Evolutionary conservation across 2,113 vertebrate genomes (phyloP).

Genomic region (Probosciger aterrimus): DNA sequence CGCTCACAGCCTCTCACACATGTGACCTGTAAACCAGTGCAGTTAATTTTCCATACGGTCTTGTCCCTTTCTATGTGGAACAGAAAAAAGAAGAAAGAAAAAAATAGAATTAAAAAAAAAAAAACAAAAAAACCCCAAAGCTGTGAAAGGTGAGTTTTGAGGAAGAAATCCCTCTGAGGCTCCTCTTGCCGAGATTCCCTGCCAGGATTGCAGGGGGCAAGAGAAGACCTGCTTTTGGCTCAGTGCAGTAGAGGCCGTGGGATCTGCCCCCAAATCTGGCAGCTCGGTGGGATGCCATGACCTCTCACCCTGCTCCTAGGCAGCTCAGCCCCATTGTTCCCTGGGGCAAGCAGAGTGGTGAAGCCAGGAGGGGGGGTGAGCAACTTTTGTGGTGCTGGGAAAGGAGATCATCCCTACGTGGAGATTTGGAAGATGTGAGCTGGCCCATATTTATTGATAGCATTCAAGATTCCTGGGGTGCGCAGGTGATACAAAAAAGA

Average conservation of each 20-base stretch:
- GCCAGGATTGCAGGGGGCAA: constrained; percentile 38
- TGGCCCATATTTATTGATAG: background rate
- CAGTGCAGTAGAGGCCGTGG: constrained; percentile 26
- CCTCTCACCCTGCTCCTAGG: constrained; percentile 29
- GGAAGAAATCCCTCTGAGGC: constrained; percentile 12
- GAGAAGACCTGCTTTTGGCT: constrained; percentile 46
- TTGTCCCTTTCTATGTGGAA: background rate
- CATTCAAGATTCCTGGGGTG: background rate
- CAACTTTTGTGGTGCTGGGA: background rate
- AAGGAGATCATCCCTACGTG: background rate
- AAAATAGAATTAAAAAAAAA: background rate
- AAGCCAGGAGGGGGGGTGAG: background rate
- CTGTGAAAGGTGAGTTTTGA: constrained; percentile 30
- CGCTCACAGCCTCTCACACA: background rate
- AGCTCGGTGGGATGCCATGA: constrained; percentile 15
- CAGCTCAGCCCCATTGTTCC: constrained; percentile 43
- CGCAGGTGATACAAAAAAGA: background rate
- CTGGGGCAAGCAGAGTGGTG: background rate
- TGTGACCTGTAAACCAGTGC: background rate
- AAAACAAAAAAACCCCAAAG: background rate
- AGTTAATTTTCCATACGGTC: constrained; percentile 20
- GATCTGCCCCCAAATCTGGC: constrained; percentile 53
- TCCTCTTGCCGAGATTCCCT: background rate
- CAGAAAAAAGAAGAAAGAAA: background rate
- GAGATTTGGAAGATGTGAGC: background rate